Evolutionary conservation across 2,888 invertebrate species (phyloP), one percentile per base, ranked within the genome.

Genomic region (Agrypnus murinus): DNA sequence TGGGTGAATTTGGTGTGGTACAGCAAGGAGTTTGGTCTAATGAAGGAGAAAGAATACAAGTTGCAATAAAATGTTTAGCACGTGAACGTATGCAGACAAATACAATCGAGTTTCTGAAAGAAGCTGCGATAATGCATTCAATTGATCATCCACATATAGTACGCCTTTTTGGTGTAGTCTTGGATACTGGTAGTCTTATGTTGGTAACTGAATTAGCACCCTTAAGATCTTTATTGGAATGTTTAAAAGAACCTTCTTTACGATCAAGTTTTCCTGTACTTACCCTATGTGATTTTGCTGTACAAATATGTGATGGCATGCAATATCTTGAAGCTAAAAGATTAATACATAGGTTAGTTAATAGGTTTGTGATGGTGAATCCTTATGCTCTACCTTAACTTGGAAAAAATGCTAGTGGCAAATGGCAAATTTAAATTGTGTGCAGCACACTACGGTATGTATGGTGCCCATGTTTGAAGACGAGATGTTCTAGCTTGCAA

Each of bases 1-100:
- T 93, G 80, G 99, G 99, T 10, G 98, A 99, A 85, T 99, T 99
- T 87, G 99, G 99, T 3, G 95, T 97, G 10, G 99, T 99, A 0
- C 98, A 98, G 83, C 98, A 98, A 86, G 99, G 98, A 2, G 95
- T 97, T 7, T 98, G 98, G 98, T 95, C 95, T 57, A 96, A 97
- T 82, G 96, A 96, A 77, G 96, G 94, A 68, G 95, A 97, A 86
- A 90, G 96, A 86, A 95, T 95, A 73, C 84, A 84, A 77, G 98
- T 98, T 68, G 98, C 98, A 12, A 96, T 99, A 77, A 99, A 99
- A 88, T 97, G 98, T 84, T 87, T 99, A 65, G 95, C 95, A 46
- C 92, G 96, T 74, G 98, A 98, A 82, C 90, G 96, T 68, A 95
- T 99, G 94, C 95, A 97, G 79, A 95, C 96, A 77, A 97, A 97